phyloP scores from a whole-genome alignment of 2,888 invertebrate species.

The Latrodectus elegans region DNA sequence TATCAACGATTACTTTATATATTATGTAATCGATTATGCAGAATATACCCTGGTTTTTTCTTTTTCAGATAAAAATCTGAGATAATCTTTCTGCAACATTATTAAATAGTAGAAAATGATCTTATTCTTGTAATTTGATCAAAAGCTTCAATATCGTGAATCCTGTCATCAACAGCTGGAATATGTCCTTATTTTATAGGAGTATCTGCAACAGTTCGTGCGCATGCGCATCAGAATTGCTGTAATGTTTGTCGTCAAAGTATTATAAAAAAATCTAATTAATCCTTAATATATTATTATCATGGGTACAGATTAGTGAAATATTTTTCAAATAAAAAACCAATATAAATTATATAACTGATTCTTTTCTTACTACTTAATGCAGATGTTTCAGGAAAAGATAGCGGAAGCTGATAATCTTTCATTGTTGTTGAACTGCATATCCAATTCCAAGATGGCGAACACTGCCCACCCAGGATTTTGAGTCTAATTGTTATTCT shows the following conservation, averaged over 20 bases:
- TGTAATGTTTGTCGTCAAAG: constrained; percentile 50
- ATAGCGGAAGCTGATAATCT: constrained; percentile 62
- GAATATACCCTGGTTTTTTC: too few relatives aligned
- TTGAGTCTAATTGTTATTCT: constrained; percentile 33
- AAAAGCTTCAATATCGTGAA: too few relatives aligned
- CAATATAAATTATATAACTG: constrained; percentile 27
- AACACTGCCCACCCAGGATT: constrained; percentile 62
- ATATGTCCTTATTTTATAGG: constrained; percentile 56
- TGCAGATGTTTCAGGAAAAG: constrained; percentile 46
- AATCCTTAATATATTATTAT: constrained; percentile 48
- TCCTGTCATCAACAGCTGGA: constrained; percentile 62
- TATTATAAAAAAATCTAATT: constrained; percentile 57
- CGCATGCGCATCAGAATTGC: constrained; percentile 59
- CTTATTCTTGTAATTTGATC: too few relatives aligned
- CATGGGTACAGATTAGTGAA: constrained; percentile 1
- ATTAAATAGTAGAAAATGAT: too few relatives aligned
- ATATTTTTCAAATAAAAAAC: constrained; percentile 2
- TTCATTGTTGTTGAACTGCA: constrained; percentile 62
- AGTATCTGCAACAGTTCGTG: constrained; percentile 59
- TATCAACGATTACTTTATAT: too few relatives aligned
- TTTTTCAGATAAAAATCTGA: too few relatives aligned
- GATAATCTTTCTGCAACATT: too few relatives aligned
- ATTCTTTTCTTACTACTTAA: constrained; percentile 41
- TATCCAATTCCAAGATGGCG: constrained; percentile 66
- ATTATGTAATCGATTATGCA: too few relatives aligned